phyloP scores from a whole-genome alignment of 2,797 vertebrate genomes.

The Bovichtus diacanthus region DNA sequence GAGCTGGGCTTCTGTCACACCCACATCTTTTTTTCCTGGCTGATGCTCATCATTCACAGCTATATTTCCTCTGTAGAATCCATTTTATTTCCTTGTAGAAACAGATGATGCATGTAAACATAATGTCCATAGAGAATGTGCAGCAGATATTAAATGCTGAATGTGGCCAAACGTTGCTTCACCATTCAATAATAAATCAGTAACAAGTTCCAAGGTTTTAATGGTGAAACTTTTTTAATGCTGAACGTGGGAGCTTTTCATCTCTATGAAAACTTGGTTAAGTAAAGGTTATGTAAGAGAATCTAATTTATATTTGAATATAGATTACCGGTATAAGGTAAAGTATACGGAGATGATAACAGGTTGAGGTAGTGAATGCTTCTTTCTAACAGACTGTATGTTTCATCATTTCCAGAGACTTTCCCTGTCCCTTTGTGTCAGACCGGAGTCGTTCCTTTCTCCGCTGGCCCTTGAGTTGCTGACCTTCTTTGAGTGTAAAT shows the following conservation, averaged over 20 bases:
- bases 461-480: conserved; percentile 18
- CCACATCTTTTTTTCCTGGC: conserved; percentile 4
- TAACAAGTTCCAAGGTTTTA: not conserved
- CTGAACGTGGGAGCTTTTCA: not conserved
- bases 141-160: not conserved
- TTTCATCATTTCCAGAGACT: conserved; percentile 12
- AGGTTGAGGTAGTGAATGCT: not conserved
- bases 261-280: not conserved
- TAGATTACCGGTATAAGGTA: not conserved
- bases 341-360: not conserved
- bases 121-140: not conserved
- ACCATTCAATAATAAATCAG: not conserved
- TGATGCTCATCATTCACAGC: conserved; percentile 10
- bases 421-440: conserved; percentile 29
- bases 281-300: conserved; percentile 1
- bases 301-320: not conserved
- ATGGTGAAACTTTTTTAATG: not conserved
- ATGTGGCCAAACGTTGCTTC: not conserved
- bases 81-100: not conserved
- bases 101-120: not conserved
- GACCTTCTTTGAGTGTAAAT: conserved; percentile 71
- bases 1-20: conserved; percentile 12
- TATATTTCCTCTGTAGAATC: not conserved
- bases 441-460: conserved; percentile 22
- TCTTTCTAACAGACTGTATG: not conserved